Evolutionary conservation across 2,888 invertebrate genomes (phyloP).

Genomic region (Phyllotreta cruciferae): DNA sequence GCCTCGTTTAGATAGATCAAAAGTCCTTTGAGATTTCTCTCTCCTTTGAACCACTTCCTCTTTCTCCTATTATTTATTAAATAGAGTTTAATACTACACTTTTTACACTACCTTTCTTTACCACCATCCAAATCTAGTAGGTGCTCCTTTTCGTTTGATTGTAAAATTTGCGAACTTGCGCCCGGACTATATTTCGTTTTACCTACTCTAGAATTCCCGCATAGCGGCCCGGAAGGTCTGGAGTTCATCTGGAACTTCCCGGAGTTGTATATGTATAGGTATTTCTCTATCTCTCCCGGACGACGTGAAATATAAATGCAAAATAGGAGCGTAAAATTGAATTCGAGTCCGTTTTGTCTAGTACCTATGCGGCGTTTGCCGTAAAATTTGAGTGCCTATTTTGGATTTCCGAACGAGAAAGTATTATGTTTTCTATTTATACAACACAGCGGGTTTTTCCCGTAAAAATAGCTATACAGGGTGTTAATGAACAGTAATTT

Average conservation of each 20-base stretch:
- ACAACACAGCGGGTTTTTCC: slow-evolving; percentile 1
- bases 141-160: no score
- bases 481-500: no score
- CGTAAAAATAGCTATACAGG: slow-evolving; percentile 5
- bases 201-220: slow-evolving; percentile 6
- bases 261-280: slow-evolving; percentile 1
- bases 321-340: slow-evolving; percentile 26
- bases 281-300: slow-evolving; percentile 20
- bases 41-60: not conserved
- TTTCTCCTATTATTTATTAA: no score
- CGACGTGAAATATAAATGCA: slow-evolving; percentile 29
- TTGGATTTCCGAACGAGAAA: slow-evolving; percentile 5
- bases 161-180: no score
- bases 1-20: slow-evolving; percentile 4
- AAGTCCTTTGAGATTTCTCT: slow-evolving; percentile 12
- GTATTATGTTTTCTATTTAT: no score
- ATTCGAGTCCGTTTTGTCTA: slow-evolving; percentile 18
- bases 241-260: slow-evolving; percentile 19
- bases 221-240: slow-evolving; percentile 2
- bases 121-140: no score
- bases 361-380: slow-evolving; percentile 1
- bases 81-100: no score
- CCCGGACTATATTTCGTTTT: no score
- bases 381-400: slow-evolving; percentile 18
- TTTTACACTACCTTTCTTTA: no score